A percentile compares a stretch with the other conserved stretches of the same genome.
phyloP scores from a whole-genome alignment of 2,113 vertebrate species.

The Sitta europaea region DNA sequence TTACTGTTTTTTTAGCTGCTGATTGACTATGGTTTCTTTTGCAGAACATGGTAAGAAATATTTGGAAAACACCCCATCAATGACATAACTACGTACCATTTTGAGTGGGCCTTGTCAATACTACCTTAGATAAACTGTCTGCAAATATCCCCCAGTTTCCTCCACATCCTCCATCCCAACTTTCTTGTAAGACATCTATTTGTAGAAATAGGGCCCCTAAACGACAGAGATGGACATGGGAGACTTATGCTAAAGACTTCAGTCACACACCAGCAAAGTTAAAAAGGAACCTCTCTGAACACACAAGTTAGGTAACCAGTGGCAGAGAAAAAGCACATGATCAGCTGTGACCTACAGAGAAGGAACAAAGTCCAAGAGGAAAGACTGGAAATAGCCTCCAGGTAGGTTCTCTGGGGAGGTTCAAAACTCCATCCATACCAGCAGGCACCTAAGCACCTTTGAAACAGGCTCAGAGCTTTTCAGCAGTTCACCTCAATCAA shows the following conservation, averaged over 20 bases:
- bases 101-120: neutral
- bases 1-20: neutral
- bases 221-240: neutral
- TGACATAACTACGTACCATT: accelerated
- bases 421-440: neutral
- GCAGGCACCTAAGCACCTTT: neutral
- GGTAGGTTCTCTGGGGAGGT: neutral
- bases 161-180: too few species aligned
- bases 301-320: neutral
- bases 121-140: neutral
- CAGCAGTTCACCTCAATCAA: neutral
- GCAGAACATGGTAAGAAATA: neutral
- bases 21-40: neutral
- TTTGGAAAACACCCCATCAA: neutral
- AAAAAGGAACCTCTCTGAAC: neutral
- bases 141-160: neutral
- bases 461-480: neutral
- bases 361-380: neutral
- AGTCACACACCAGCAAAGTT: neutral
- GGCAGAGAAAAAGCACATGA: neutral
- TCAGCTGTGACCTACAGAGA: neutral
- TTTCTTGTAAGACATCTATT: neutral
- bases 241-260: neutral
- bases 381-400: neutral
- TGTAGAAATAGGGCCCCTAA: neutral